Evolutionary conservation across 2,888 invertebrate genomes (phyloP).

Genomic region (Pachliopta kotzebuea): DNA sequence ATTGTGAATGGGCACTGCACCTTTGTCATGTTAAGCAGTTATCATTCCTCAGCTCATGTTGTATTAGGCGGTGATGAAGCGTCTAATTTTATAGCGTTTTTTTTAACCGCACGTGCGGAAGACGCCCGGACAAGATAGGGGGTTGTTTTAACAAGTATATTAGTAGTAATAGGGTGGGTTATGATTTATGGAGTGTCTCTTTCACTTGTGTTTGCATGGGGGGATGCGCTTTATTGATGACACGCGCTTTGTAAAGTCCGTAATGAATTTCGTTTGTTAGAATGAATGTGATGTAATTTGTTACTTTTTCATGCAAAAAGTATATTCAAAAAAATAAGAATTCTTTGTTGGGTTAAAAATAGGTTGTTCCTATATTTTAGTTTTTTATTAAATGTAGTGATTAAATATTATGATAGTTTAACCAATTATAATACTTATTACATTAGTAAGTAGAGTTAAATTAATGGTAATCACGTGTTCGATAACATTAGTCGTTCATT

Average conservation of each 20-base stretch:
- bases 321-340: neutral
- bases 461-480: too few species aligned
- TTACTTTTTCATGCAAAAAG: neutral
- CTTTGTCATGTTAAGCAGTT: constrained; percentile 74
- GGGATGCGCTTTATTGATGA: constrained; percentile 69
- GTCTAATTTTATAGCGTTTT: constrained; percentile 65
- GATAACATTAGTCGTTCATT: neutral
- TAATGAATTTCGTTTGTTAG: constrained; percentile 47
- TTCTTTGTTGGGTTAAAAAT: neutral
- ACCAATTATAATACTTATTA: too few species aligned
- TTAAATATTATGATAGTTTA: too few species aligned
- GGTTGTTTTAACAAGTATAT: constrained; percentile 80
- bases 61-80: constrained; percentile 49
- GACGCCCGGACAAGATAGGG: constrained; percentile 71
- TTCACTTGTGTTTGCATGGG: constrained; percentile 69
- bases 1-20: constrained; percentile 56
- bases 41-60: constrained; percentile 59
- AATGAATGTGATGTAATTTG: constrained; percentile 30
- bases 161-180: constrained; percentile 70
- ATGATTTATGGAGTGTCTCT: constrained; percentile 78
- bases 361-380: neutral
- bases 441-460: too few species aligned
- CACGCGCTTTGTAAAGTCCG: constrained; percentile 58
- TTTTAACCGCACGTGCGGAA: constrained; percentile 59
- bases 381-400: too few species aligned